A percentile compares a stretch with the other conserved stretches of the same genome.
Conservation (phyloP, 2,113 vertebrate genomes). For the Dendrocopos noguchii region DNA sequence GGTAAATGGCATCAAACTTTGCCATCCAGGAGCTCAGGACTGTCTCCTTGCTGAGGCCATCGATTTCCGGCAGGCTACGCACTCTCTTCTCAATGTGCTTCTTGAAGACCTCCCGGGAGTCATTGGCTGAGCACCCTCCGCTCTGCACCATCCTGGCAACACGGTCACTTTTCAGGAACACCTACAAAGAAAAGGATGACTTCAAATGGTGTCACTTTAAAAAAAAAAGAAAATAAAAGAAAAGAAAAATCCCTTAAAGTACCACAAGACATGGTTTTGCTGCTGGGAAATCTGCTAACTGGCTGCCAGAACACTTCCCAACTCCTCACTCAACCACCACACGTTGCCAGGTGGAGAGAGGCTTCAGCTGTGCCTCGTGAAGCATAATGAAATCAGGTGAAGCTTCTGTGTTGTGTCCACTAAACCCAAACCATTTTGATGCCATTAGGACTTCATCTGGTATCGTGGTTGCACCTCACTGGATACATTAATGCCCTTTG, state of each 20-base stretch:
- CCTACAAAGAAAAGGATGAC: slow-evolving; percentile 69
- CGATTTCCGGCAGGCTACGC: slow-evolving; percentile 95
- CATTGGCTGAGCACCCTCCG: slow-evolving; percentile 92
- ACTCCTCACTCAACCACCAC: background rate
- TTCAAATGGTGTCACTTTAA: background rate
- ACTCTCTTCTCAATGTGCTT: slow-evolving; percentile 99
- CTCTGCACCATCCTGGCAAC: slow-evolving; percentile 98
- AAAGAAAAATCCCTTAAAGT: background rate
- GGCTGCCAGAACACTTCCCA: background rate
- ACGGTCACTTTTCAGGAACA: slow-evolving; percentile 96
- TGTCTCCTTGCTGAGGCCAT: slow-evolving; percentile 97
- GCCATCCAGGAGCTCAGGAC: slow-evolving; percentile 99
- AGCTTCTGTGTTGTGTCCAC: background rate
- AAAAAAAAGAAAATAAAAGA: background rate
- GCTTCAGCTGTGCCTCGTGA: background rate
- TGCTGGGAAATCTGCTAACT: background rate
- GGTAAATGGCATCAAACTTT: slow-evolving; percentile 97
- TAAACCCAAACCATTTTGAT: slow-evolving; percentile 2
- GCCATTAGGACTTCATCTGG: background rate
- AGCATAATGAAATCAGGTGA: background rate
- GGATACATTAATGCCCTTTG: background rate
- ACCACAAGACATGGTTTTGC: background rate
- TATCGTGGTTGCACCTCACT: background rate
- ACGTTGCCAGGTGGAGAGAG: background rate
- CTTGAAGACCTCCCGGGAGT: slow-evolving; percentile 97